Evolutionary conservation across 2,113 vertebrate species (phyloP).

Genomic region (Apeltes quadracus): DNA sequence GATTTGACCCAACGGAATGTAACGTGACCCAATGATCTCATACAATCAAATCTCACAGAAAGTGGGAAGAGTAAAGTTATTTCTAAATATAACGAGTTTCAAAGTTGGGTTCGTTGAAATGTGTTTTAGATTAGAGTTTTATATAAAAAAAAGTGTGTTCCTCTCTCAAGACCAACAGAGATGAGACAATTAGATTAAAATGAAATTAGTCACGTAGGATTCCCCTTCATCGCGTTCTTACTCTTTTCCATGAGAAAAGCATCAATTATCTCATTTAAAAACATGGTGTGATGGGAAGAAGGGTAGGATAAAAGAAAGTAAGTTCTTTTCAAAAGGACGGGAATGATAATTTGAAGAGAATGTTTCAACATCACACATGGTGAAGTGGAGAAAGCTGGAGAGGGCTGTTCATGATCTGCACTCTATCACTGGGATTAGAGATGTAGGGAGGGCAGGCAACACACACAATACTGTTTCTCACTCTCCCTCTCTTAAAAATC

Average conservation of each 20-base stretch:
- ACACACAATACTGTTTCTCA: conserved; percentile 75
- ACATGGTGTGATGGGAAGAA: conserved; percentile 23
- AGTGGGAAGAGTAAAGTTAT: neutral
- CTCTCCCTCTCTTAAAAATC: neutral
- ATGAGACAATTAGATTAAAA: conserved; percentile 62
- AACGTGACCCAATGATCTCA: too few species aligned
- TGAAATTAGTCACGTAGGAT: conserved; percentile 79
- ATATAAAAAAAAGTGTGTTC: neutral
- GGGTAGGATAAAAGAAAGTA: conserved; percentile 13
- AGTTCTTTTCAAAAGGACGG: conserved; percentile 86
- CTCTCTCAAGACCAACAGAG: conserved; percentile 17
- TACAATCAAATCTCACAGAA: neutral
- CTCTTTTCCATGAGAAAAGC: conserved; percentile 80
- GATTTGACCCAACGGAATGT: too few species aligned
- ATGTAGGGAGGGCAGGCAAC: conserved; percentile 82
- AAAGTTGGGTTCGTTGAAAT: neutral
- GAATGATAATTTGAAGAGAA: conserved; percentile 88
- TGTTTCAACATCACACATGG: conserved; percentile 86
- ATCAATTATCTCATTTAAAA: conserved; percentile 89
- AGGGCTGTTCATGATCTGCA: conserved; percentile 86
- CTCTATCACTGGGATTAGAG: conserved; percentile 96
- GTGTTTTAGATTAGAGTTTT: conserved; percentile 22
- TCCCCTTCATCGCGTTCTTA: conserved; percentile 71
- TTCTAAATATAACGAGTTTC: neutral
- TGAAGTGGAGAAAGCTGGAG: conserved; percentile 79